Evolutionary conservation across 2,797 vertebrate species (phyloP).

Genomic region (Austrolebias charrua): DNA sequence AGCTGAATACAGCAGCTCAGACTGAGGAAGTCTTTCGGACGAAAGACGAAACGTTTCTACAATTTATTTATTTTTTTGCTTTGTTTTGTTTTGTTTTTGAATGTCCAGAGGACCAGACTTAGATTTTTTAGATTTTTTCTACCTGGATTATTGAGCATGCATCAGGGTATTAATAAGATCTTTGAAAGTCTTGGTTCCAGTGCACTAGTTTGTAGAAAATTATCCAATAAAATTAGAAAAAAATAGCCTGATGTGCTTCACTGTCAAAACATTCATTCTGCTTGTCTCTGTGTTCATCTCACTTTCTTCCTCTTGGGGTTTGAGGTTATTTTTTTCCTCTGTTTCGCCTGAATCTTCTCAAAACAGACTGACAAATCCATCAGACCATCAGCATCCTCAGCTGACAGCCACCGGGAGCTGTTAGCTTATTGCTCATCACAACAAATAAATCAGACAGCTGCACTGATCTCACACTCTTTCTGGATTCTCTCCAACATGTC

Average conservation of each 20-base stretch:
- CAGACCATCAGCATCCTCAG: not conserved
- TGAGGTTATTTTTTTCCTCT: conserved; percentile 7
- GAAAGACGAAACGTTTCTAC: no score
- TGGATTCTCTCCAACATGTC: not conserved
- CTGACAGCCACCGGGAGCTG: conserved; percentile 15
- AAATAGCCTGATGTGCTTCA: not conserved
- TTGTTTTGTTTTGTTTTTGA: no score
- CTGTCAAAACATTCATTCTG: conserved; percentile 8
- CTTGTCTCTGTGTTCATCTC: not conserved
- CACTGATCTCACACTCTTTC: conserved; percentile 3
- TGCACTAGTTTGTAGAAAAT: not conserved
- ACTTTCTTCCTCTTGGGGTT: not conserved
- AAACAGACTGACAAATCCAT: conserved; percentile 18
- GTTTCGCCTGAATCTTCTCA: conserved; percentile 5
- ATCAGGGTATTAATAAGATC: no score
- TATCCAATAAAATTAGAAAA: not conserved
- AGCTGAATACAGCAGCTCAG: no score
- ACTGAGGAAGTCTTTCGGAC: no score
- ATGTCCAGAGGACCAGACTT: no score
- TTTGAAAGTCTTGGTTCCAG: not conserved
- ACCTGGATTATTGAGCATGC: no score
- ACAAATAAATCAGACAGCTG: not conserved
- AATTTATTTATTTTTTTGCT: no score
- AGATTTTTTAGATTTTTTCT: no score
- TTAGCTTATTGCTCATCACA: conserved; percentile 2